Evolutionary conservation across 2,888 invertebrate species (phyloP), one percentile per base, ranked within the genome.

Genomic region (Trachelus troglodyta): DNA sequence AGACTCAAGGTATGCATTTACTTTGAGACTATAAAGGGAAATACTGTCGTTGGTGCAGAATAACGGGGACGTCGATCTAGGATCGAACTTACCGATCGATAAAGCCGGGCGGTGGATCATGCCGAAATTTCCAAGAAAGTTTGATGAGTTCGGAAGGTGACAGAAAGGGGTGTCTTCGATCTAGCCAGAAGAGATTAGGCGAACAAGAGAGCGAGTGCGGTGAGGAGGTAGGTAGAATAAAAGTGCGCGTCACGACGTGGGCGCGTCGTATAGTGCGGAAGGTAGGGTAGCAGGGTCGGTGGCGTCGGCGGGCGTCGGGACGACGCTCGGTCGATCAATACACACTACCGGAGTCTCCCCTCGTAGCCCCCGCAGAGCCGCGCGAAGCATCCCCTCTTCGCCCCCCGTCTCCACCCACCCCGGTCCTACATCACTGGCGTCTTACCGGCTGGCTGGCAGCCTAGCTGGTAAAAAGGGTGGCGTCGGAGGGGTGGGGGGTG

Each of bases 311-410:
- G 82, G 83, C 83, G 84, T 81, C 80, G 84, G 81, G 81, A 83
- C 84, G 83, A 81, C 81, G 77, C 84, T 86, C 83, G 85, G 85
- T 86, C 90, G 90, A 90, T 90, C 90, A 90, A 90, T 90, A 90
- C 89, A 86, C 87, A 87, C 90, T 86, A 87, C 85, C 87, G 85
- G 85, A 76, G 37, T 74, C 76, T 79, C 76, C 77, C 40, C 73
- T 71, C 33, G 56, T 75, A 69, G 68, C 76, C 74, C 74, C 75
- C 76, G 69, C 69, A 30, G 74, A 40, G 31, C 74, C 74, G 12
- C 74, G 31, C 75, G 37, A n/a, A 69, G 56, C 78, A 75, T 69
- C 75, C 74, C 35, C 71, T 68, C 33, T 56, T 34, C 76, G 68
- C 35, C 73, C 75, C 78, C 73, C 76, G 71, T n/a, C 71, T 69